Evolutionary conservation across 2,797 vertebrate genomes (phyloP), one percentile per base, ranked within the genome.

Genomic region (Toxotes lorentzi): DNA sequence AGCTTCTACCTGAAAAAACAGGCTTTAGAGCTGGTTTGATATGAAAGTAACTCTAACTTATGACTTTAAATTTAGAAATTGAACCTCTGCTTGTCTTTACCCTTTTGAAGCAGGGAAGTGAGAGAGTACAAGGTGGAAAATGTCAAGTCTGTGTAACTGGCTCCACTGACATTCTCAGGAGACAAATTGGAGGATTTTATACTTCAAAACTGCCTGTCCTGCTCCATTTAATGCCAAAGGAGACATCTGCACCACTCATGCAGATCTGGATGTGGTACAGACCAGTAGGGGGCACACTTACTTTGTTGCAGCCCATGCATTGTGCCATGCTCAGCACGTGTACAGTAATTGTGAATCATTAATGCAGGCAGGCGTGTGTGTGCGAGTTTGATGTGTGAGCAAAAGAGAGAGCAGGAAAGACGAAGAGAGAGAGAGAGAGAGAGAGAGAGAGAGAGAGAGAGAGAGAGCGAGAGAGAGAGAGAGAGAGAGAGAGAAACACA

Each of bases 261-360:
- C 57, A 17, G 54, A 80, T 79, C 75, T 67, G 73, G 64, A 47
- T 0, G 8, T 1, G 27, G 1, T 34, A 27, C 30, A 16, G 41
- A 61, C 90, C 93, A 92, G 89, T 35, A 93, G 92, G 90, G 89
- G 93, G 92, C 90, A 82, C 88, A 88, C 91, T 91, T 92, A 90
- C 89, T 86, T 88, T 93, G 81, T 83, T 90, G 69, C 82, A 88
- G 78, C 65, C 54, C 38, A 32, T 24, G 17, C 62, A 38, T 51
- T 10, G 38, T 67, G 59, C 21, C 82, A 72, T 48, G 43, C 54
- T 57, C 62, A 38, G 73, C 78, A 83, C 7, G 62, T 79, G 77
- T 51, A 53, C 63, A 72, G 62, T 57, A 65, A 86, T 57, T 82
- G 79, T 67, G 69, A 84, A 84, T 87, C 77, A 74, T 81, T 74